These are phyloP conservation scores for Pyrgus malvae DNA, from an alignment of 2,888 invertebrate genomes.

Conservation along the genomic window DNA sequence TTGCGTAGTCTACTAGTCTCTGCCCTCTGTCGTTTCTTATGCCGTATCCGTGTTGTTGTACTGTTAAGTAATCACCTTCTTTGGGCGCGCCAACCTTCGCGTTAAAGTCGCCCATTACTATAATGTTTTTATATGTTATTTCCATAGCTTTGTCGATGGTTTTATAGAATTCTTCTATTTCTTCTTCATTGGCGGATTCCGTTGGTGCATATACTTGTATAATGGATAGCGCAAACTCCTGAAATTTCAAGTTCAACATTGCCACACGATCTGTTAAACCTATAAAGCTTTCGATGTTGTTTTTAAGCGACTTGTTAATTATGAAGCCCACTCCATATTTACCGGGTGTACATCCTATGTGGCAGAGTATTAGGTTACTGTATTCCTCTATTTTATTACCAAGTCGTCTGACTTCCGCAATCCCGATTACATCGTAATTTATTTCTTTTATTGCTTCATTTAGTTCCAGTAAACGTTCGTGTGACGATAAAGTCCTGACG, in stretches of 20 bases:
- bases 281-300: conserved; percentile 33
- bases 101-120: too few relatives aligned
- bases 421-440: too few relatives aligned
- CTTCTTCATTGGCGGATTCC: conserved; percentile 23
- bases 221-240: conserved; percentile 16
- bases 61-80: conserved; percentile 30
- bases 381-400: conserved; percentile 39
- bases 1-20: conserved; percentile 33
- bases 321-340: conserved; percentile 37
- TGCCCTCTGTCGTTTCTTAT: conserved; percentile 29
- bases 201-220: conserved; percentile 24
- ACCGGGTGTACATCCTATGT: conserved; percentile 23
- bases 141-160: conserved; percentile 28
- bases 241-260: conserved; percentile 29
- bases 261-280: conserved; percentile 38
- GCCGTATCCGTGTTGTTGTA: conserved; percentile 32
- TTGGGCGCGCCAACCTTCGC: conserved; percentile 12
- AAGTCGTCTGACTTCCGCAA: conserved; percentile 33
- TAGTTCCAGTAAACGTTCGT: too few relatives aligned
- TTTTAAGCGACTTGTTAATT: conserved; percentile 34
- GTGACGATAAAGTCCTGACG: too few relatives aligned
- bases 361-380: conserved; percentile 31
- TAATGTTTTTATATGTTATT: conserved; percentile 25
- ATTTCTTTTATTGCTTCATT: too few relatives aligned
- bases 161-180: conserved; percentile 31